These are phyloP conservation scores for Brachyhypopomus gauderio DNA, from an alignment of 2,113 vertebrate genomes.

Conservation along the genomic window DNA sequence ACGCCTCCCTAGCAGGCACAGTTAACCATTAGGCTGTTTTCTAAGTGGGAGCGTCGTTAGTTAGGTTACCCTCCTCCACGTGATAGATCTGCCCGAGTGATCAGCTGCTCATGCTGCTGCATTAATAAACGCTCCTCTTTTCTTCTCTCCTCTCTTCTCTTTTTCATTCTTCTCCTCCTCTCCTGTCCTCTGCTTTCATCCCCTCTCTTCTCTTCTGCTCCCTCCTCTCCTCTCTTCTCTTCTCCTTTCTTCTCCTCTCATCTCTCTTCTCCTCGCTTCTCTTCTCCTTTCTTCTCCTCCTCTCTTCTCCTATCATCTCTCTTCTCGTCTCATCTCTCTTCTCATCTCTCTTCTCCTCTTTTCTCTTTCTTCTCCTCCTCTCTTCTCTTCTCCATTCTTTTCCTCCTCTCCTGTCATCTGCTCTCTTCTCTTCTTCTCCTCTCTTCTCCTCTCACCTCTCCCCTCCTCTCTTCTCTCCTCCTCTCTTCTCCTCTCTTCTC, in stretches of 20 bases:
- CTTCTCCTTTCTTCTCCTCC: too few relatives aligned
- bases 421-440: constrained; percentile 23
- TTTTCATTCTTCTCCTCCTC: background rate
- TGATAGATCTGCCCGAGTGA: too few relatives aligned
- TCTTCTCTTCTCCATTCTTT: constrained; percentile 27
- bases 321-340: background rate
- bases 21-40: background rate
- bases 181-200: background rate
- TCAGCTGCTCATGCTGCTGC: background rate
- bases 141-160: background rate
- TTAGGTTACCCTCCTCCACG: background rate
- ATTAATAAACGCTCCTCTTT: constrained; percentile 4
- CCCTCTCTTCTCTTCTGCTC: constrained; percentile 12
- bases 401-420: too few relatives aligned
- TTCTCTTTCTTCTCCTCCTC: background rate
- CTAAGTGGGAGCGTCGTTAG: background rate
- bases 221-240: background rate
- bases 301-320: too few relatives aligned
- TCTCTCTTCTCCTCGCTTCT: too few relatives aligned
- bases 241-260: too few relatives aligned
- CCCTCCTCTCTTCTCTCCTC: background rate
- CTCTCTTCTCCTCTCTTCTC: background rate
- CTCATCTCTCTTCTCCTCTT: too few relatives aligned
- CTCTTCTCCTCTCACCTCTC: too few relatives aligned
- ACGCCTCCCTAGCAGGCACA: background rate